phyloP scores from a whole-genome alignment of 2,113 vertebrate genomes.

The Motacilla tschutschensis region DNA sequence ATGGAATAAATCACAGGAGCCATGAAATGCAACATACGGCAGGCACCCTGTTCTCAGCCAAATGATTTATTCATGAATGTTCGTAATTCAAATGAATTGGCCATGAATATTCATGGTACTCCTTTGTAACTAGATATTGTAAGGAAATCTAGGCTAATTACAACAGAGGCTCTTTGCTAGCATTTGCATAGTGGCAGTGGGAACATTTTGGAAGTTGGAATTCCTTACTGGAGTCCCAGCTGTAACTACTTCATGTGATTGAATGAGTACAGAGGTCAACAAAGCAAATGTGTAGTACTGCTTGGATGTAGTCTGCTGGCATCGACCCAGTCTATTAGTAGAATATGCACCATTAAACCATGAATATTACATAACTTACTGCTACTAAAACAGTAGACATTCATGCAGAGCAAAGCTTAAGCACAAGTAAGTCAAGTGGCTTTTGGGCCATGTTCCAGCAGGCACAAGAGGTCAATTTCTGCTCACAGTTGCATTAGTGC shows the following conservation, averaged over 20 bases:
- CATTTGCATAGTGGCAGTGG: constrained; percentile 39
- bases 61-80: constrained; percentile 72
- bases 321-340: constrained; percentile 26
- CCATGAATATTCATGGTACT: constrained; percentile 67
- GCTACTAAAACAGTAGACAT: constrained; percentile 14
- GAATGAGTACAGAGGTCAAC: constrained; percentile 38
- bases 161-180: constrained; percentile 30
- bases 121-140: constrained; percentile 64
- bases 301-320: constrained; percentile 44
- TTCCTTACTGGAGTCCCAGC: constrained; percentile 37
- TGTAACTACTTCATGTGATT: constrained; percentile 47
- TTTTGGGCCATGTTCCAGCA: constrained; percentile 36
- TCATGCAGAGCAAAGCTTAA: constrained; percentile 25
- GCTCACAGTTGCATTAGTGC: constrained; percentile 42
- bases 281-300: constrained; percentile 30
- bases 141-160: constrained; percentile 67
- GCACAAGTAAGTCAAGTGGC: constrained; percentile 39
- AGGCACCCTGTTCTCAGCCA: constrained; percentile 49
- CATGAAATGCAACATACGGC: constrained; percentile 59
- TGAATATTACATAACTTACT: constrained; percentile 53
- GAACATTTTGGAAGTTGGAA: constrained; percentile 58
- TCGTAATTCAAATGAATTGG: constrained; percentile 56
- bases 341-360: constrained; percentile 43
- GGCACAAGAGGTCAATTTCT: constrained; percentile 41
- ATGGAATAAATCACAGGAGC: constrained; percentile 60